phyloP scores from a whole-genome alignment of 92 coral and sea anemone species.

The Phymanthus crucifer region DNA sequence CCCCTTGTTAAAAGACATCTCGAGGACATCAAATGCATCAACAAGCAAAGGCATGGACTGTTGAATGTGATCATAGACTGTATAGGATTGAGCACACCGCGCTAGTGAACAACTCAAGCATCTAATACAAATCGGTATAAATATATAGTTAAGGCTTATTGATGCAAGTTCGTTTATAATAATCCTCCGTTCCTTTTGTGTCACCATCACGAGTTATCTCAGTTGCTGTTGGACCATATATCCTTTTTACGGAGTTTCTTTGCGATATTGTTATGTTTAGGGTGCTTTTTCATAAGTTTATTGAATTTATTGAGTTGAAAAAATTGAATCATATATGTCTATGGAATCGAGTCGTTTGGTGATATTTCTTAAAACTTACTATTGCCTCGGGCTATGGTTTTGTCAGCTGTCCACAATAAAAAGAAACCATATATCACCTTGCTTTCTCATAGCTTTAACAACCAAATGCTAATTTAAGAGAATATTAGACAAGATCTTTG shows the following conservation, averaged over 20 bases:
- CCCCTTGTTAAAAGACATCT: constrained; percentile 54
- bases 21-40: constrained; percentile 9
- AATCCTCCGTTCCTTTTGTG: background rate
- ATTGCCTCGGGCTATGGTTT: background rate
- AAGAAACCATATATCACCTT: background rate
- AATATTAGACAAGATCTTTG: background rate
- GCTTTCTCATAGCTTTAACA: background rate
- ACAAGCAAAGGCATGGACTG: constrained; percentile 26
- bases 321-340: background rate
- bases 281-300: background rate
- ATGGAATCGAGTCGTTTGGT: background rate
- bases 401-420: background rate
- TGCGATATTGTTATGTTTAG: background rate
- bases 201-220: background rate
- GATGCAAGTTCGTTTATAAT: background rate
- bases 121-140: background rate
- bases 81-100: background rate
- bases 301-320: background rate
- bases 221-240: background rate
- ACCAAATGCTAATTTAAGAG: background rate
- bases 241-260: background rate
- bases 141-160: background rate
- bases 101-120: background rate
- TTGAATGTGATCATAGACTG: constrained; percentile 3
- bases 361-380: background rate